Base-by-base conservation (phyloP, 2,113 vertebrate species). In the Dicaeum eximium region DNA sequence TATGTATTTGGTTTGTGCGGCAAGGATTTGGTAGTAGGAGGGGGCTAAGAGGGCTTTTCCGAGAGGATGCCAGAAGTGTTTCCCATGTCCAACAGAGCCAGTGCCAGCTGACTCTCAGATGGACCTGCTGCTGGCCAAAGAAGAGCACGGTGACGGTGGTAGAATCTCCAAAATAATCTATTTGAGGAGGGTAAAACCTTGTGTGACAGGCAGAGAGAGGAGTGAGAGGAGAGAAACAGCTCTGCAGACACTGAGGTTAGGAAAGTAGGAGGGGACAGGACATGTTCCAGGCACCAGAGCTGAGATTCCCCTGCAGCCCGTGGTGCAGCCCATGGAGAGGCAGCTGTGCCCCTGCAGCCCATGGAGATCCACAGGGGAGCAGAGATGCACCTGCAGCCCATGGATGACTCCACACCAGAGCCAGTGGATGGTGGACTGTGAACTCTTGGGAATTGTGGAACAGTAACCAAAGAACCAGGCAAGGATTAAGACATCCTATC, bases 121-220 rank as follows among this genome's bases (percentile, higher is more conserved):
- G 2, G 25, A 74, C 4, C 8, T 0, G 0, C 22, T 0, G 1
- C 11, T 27, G 28, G 25, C 15, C 50, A 56, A 56, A 33, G 25
- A 48, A 0, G 3, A 70, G 12, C 25, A 23, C 3, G 40, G 4
- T 0, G 0, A 25, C 2, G 1, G 23, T 42, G 13, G 9, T 5
- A 19, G 14, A 2, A 2, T 11, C 4, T 66, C 21, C 38, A 25
- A 3, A 33, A 20, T 22, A 19, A 65, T 4, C 1, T 25, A 5
- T 23, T 31, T 64, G 27, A 47, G 40, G 51, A 65, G 15, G 8
- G 11, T 30, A 65, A 85, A 51, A 28, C 11, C 11, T 44, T 48
- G 38, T 12, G 8, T 2, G n/a, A 15, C 20, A 33, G 31, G 7
- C 4, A 19, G n/a, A 75, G 25, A 22, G 6, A 64, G 10, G 3